phyloP scores from a whole-genome alignment of 2,888 invertebrate genomes.

The Dione vanillae region DNA sequence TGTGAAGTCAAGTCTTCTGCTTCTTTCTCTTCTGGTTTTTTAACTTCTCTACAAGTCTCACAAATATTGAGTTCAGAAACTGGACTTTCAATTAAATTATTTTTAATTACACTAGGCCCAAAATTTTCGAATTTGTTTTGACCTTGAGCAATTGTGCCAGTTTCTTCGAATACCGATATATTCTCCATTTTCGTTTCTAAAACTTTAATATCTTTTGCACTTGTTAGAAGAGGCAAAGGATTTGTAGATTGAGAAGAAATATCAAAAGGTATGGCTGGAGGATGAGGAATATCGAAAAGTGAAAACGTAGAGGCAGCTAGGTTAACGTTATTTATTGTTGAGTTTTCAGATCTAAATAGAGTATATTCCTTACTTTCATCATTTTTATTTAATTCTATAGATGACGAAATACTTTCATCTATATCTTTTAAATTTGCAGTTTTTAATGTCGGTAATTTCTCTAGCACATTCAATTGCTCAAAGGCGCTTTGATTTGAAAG shows the following conservation, averaged over 20 bases:
- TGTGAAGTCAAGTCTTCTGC: slow-evolving; percentile 67
- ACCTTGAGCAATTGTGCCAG: neutral
- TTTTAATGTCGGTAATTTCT: neutral
- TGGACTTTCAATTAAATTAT: slow-evolving; percentile 47
- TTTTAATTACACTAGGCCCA: slow-evolving; percentile 37
- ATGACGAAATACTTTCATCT: neutral
- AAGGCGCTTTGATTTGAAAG: neutral
- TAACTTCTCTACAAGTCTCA: slow-evolving; percentile 71
- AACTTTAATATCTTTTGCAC: slow-evolving; percentile 19
- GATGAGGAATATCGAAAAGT: slow-evolving; percentile 31
- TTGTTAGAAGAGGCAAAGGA: slow-evolving; percentile 13
- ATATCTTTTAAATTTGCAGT: neutral
- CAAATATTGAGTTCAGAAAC: slow-evolving; percentile 67
- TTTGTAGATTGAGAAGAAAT: slow-evolving; percentile 28
- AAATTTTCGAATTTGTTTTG: slow-evolving; percentile 34
- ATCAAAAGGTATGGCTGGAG: slow-evolving; percentile 28
- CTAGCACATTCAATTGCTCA: neutral
- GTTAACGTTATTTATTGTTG: neutral
- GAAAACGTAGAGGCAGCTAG: slow-evolving; percentile 27
- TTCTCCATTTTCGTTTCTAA: slow-evolving; percentile 34
- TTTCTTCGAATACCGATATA: slow-evolving; percentile 20
- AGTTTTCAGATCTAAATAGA: slow-evolving; percentile 7
- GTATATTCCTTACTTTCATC: slow-evolving; percentile 2
- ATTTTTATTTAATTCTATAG: neutral
- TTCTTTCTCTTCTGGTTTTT: slow-evolving; percentile 60